Percentiles rank a stretch among this genome's conserved stretches.
Evolutionary conservation across 2,888 invertebrate genomes (phyloP).

Genomic region (Drosophila monieri): DNA sequence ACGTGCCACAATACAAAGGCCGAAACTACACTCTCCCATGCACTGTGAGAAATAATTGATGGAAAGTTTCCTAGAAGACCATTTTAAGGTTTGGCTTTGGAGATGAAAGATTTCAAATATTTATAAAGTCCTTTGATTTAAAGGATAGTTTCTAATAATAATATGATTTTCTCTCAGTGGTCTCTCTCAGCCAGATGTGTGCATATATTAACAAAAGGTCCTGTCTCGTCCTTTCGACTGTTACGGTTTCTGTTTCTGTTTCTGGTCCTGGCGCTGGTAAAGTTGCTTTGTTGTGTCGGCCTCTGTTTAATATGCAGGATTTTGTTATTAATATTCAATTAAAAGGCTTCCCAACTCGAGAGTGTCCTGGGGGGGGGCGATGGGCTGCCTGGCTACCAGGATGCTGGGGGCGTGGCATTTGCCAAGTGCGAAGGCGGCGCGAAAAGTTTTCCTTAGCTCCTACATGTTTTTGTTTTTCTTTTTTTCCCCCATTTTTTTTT

Average conservation of each 20-base stretch:
- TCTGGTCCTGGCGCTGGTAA: constrained; percentile 26
- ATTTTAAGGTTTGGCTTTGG: neutral
- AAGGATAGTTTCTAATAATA: neutral
- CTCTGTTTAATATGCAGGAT: constrained; percentile 70
- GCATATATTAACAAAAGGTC: constrained; percentile 56
- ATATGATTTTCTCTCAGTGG: constrained; percentile 11
- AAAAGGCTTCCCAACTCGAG: constrained; percentile 49
- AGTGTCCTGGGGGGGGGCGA: neutral
- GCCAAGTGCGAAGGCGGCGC: constrained; percentile 40
- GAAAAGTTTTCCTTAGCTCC: constrained; percentile 29
- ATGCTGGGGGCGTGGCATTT: constrained; percentile 21
- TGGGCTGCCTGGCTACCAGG: neutral
- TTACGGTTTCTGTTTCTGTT: constrained; percentile 8
- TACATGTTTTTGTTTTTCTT: constrained; percentile 10
- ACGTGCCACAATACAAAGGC: constrained; percentile 32
- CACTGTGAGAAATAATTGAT: neutral
- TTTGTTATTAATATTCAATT: constrained; percentile 78
- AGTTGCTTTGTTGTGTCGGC: constrained; percentile 34
- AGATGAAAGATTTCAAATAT: neutral
- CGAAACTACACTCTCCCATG: constrained; percentile 12
- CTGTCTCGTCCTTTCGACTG: constrained; percentile 21
- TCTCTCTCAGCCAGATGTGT: constrained; percentile 28
- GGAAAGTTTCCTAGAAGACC: too few species aligned
- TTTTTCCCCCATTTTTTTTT: constrained; percentile 3
- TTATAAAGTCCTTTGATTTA: neutral